Evolutionary conservation across 1,140 invertebrate genomes (phyloP).

Genomic region (Mercenaria mercenaria): DNA sequence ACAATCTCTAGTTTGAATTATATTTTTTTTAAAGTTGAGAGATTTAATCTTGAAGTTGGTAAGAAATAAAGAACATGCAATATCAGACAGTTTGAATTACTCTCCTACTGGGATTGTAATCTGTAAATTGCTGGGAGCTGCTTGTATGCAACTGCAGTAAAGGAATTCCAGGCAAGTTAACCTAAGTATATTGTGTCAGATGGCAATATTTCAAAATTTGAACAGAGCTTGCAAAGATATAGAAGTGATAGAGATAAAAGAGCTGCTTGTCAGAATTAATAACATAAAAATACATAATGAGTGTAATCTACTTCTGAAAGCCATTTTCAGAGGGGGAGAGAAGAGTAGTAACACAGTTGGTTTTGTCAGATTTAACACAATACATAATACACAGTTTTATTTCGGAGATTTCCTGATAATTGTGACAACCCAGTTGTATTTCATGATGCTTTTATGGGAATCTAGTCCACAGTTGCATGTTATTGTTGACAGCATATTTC

Average conservation of each 20-base stretch:
- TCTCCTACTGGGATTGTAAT: background rate
- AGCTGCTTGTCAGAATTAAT: conserved; percentile 3
- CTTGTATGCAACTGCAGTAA: background rate
- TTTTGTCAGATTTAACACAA: background rate
- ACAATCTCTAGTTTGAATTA: no score
- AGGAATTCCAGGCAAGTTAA: background rate
- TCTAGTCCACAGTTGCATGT: no score
- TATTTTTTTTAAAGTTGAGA: no score
- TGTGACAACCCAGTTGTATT: background rate
- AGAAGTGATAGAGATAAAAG: background rate
- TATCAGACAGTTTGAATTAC: background rate
- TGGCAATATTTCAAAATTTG: background rate
- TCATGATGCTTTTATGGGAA: background rate
- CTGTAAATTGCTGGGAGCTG: background rate
- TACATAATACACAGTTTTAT: background rate
- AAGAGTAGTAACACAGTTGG: background rate
- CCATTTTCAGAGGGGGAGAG: background rate
- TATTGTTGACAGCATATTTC: no score
- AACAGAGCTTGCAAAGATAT: background rate
- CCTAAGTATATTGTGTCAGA: background rate
- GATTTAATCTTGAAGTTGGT: background rate
- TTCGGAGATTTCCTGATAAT: background rate
- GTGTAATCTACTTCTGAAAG: background rate
- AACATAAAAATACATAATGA: background rate
- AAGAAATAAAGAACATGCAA: background rate